Evolutionary conservation across 2,888 invertebrate species (phyloP).

Genomic region (Meteorus cinctellus): DNA sequence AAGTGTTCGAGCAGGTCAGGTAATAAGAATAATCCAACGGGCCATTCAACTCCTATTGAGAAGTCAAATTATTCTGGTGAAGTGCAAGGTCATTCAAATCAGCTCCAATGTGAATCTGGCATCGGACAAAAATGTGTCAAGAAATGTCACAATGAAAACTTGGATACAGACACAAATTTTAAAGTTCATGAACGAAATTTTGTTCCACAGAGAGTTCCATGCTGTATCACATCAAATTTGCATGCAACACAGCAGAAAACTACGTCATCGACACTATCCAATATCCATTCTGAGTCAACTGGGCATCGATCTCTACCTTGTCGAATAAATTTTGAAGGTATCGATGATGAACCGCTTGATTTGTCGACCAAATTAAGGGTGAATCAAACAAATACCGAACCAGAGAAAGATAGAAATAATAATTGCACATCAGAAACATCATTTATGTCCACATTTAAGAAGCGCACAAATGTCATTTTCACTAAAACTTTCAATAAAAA

Average conservation of each 20-base stretch:
- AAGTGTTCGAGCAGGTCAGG: not conserved
- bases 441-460: not conserved
- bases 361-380: slow-evolving; percentile 28
- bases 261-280: not conserved
- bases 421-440: slow-evolving; percentile 22
- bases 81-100: slow-evolving; percentile 22
- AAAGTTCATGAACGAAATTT: too few relatives aligned
- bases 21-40: slow-evolving; percentile 3
- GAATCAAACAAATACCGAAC: not conserved
- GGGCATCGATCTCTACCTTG: not conserved
- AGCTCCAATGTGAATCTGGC: not conserved
- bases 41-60: slow-evolving; percentile 45
- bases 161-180: not conserved
- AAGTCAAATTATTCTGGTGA: slow-evolving; percentile 2
- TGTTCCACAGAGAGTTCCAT: not conserved
- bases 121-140: not conserved
- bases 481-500: slow-evolving; percentile 4
- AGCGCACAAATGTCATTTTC: not conserved
- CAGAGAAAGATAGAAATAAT: slow-evolving; percentile 26
- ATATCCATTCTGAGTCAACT: not conserved
- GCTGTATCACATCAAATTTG: not conserved
- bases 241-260: too few relatives aligned
- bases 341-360: slow-evolving; percentile 43
- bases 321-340: not conserved
- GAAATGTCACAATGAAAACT: not conserved